Conservation (phyloP, 2,113 vertebrate genomes). For the Callionymus lyra region DNA sequence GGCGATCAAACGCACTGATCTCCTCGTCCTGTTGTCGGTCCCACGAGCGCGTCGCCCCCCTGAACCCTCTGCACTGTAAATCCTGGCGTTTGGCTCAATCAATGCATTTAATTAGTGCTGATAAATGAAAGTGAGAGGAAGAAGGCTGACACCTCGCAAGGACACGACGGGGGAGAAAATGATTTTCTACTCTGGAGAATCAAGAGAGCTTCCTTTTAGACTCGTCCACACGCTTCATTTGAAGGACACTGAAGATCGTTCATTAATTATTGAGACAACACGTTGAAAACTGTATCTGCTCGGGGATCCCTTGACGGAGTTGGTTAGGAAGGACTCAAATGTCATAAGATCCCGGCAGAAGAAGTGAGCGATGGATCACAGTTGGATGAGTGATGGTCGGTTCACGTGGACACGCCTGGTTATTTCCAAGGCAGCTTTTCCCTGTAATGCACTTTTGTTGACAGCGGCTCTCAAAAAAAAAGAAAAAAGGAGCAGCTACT, state of each 20-base stretch:
- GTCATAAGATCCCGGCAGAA: too few species aligned
- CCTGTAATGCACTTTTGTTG: slow-evolving; percentile 17
- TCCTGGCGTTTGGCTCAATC: slow-evolving; percentile 65
- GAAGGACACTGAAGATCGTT: slow-evolving; percentile 6
- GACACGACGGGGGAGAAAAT: slow-evolving; percentile 21
- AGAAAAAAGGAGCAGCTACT: slow-evolving; percentile 48
- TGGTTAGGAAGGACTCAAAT: slow-evolving; percentile 8
- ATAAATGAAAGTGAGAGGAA: slow-evolving; percentile 74
- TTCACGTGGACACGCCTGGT: too few species aligned
- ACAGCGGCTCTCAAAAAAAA: slow-evolving; percentile 45
- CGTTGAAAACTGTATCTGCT: slow-evolving; percentile 17
- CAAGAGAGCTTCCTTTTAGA: background rate
- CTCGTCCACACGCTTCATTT: slow-evolving; percentile 3
- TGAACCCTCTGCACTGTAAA: slow-evolving; percentile 62
- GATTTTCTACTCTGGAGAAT: slow-evolving; percentile 22
- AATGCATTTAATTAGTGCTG: slow-evolving; percentile 85
- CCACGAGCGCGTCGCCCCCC: too few species aligned
- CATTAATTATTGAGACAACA: slow-evolving; percentile 22
- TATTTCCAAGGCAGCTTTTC: slow-evolving; percentile 19
- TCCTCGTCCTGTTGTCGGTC: too few species aligned
- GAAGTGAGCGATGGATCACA: too few species aligned
- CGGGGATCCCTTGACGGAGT: background rate
- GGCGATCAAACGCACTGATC: too few species aligned
- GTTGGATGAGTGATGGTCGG: too few species aligned
- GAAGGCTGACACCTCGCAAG: slow-evolving; percentile 52